These are phyloP conservation scores for Corydoras sp. DNA, from an alignment of 2,113 vertebrate genomes.

Conservation along the genomic window DNA sequence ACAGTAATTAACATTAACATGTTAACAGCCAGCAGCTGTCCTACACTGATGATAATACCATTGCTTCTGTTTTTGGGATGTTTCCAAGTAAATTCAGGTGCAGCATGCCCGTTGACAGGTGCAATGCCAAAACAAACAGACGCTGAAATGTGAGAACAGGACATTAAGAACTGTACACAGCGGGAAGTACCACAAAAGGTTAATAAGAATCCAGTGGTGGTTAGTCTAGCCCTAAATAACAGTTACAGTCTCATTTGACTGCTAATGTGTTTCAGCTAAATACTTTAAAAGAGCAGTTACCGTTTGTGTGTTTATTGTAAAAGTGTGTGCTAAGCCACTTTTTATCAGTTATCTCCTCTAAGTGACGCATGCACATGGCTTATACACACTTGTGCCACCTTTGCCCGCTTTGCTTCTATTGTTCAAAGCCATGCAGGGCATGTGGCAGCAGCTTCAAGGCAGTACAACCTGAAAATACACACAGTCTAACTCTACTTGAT, in stretches of 20 bases:
- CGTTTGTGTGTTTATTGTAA: neutral
- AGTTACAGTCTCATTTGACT: conserved; percentile 24
- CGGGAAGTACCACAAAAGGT: conserved; percentile 8
- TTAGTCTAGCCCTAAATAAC: conserved; percentile 1
- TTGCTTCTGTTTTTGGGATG: conserved; percentile 10
- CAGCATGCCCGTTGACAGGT: conserved; percentile 21
- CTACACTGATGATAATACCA: conserved; percentile 5
- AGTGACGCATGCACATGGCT: neutral
- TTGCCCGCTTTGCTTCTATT: conserved; percentile 4
- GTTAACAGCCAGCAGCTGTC: neutral
- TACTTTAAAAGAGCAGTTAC: neutral
- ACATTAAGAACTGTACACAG: conserved; percentile 13
- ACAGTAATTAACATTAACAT: no score
- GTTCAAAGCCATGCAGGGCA: conserved; percentile 8
- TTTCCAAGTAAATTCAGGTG: conserved; percentile 30
- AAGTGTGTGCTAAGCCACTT: neutral
- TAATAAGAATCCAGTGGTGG: conserved; percentile 9
- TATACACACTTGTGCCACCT: neutral
- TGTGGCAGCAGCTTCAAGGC: neutral
- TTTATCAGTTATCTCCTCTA: neutral
- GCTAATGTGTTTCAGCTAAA: conserved; percentile 18
- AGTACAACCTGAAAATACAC: conserved; percentile 1
- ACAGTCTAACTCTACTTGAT: conserved; percentile 20
- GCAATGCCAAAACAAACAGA: conserved; percentile 28
- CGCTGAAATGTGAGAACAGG: neutral